A percentile compares a stretch with the other conserved stretches of the same genome.
phyloP scores from a whole-genome alignment of 2,797 vertebrate species.

The Cynodonichthys magdalenae region DNA sequence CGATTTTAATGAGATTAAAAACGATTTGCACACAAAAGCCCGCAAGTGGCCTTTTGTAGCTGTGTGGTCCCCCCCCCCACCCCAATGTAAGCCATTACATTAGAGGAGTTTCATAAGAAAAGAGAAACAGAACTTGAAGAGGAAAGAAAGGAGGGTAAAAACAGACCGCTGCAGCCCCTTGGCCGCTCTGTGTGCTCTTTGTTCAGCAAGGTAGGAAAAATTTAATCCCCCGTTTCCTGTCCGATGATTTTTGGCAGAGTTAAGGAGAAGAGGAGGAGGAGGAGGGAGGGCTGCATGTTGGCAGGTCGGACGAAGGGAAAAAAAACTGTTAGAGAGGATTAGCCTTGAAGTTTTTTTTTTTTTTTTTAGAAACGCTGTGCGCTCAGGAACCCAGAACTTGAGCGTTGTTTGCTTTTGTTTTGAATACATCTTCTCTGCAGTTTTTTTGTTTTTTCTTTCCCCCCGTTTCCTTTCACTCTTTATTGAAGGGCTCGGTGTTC shows the following conservation, averaged over 20 bases:
- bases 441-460: not conserved
- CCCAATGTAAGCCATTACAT: slow-evolving; percentile 67
- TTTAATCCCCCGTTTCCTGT: slow-evolving; percentile 97
- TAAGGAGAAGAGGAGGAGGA: slow-evolving; percentile 56
- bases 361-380: slow-evolving; percentile 36
- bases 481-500: slow-evolving; percentile 32
- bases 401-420: slow-evolving; percentile 47
- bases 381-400: slow-evolving; percentile 27
- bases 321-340: slow-evolving; percentile 56
- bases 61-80: slow-evolving; percentile 59
- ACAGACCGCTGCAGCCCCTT: slow-evolving; percentile 81
- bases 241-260: slow-evolving; percentile 91
- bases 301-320: slow-evolving; percentile 35
- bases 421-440: slow-evolving; percentile 24
- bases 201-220: slow-evolving; percentile 97
- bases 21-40: slow-evolving; percentile 49
- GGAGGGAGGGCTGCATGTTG: slow-evolving; percentile 56
- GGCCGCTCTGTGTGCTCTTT: slow-evolving; percentile 91
- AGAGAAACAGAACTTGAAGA: slow-evolving; percentile 43
- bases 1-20: slow-evolving; percentile 72
- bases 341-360: slow-evolving; percentile 46
- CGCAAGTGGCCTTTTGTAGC: slow-evolving; percentile 45
- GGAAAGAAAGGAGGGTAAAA: slow-evolving; percentile 26
- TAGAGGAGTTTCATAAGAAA: slow-evolving; percentile 58
- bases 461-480: slow-evolving; percentile 1